These are phyloP conservation scores for Cyprinella venusta DNA, from an alignment of 2,797 vertebrate species.

Conservation along the genomic window DNA sequence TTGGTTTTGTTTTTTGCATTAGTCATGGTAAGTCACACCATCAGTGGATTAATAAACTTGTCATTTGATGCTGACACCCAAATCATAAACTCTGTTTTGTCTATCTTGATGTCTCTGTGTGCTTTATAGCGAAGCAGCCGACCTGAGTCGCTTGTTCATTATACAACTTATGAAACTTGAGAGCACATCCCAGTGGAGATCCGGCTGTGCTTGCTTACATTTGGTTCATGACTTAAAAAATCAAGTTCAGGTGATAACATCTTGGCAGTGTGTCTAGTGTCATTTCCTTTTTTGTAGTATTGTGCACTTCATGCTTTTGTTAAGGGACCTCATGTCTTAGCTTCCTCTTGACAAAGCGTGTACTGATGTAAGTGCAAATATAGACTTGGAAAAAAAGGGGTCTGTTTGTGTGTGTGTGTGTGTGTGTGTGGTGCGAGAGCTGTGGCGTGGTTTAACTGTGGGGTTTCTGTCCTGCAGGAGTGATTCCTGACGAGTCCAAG, in stretches of 20 bases:
- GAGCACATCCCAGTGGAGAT: conserved; percentile 99
- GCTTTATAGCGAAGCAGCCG: conserved; percentile 99
- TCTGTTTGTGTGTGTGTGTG: conserved; percentile 63
- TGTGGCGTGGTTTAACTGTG: conserved; percentile 56
- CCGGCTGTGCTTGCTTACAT: conserved; percentile 99
- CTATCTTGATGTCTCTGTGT: conserved; percentile 99
- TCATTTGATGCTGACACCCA: conserved; percentile 95
- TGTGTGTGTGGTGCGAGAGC: conserved; percentile 63
- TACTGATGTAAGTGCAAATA: conserved; percentile 66
- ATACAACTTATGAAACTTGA: conserved; percentile 99
- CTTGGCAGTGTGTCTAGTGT: conserved; percentile 99
- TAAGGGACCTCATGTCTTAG: conserved; percentile 54
- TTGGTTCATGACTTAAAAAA: conserved; percentile 99
- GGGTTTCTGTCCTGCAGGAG: conserved; percentile 89
- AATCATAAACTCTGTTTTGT: conserved; percentile 99
- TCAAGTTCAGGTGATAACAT: conserved; percentile 99
- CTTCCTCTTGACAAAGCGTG: conserved; percentile 66
- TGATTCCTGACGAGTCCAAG: conserved; percentile 99
- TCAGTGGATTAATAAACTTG: conserved; percentile 87
- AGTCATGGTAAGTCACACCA: conserved; percentile 90
- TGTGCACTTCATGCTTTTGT: conserved; percentile 70
- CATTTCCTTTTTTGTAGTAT: conserved; percentile 80
- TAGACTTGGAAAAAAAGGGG: conserved; percentile 74
- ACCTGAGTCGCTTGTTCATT: conserved; percentile 99
- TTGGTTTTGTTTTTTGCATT: conserved; percentile 66